Percentiles rank a stretch among this genome's conserved stretches.
Evolutionary conservation across 2,888 invertebrate genomes (phyloP).

Genomic region (Euzophera pinguis): DNA sequence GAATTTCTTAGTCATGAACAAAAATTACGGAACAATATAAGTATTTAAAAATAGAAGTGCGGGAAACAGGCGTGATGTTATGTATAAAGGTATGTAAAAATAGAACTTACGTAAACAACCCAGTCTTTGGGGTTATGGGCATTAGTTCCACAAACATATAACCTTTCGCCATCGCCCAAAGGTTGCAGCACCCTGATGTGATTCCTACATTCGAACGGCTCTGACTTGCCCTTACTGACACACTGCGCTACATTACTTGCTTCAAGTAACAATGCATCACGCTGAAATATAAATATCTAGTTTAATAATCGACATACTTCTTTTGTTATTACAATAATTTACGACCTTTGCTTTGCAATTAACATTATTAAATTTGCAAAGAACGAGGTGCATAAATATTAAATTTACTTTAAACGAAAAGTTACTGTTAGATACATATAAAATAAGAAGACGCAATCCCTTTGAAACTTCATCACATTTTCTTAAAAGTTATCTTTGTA

Average conservation of each 20-base stretch:
- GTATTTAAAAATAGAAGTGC: too few relatives aligned
- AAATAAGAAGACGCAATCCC: not conserved
- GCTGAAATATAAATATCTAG: constrained; percentile 42
- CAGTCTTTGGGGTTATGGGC: constrained; percentile 83
- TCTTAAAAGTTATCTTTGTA: not conserved
- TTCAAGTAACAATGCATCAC: constrained; percentile 78
- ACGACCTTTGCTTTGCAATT: not conserved
- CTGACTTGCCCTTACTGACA: constrained; percentile 82
- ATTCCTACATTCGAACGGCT: constrained; percentile 83
- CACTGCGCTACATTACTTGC: constrained; percentile 81
- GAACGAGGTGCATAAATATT: not conserved
- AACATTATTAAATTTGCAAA: not conserved
- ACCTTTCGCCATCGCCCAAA: constrained; percentile 80
- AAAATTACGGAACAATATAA: too few relatives aligned
- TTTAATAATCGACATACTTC: not conserved
- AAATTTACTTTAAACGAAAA: not conserved
- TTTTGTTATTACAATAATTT: not conserved
- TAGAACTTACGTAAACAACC: constrained; percentile 79
- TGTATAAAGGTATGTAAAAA: not conserved
- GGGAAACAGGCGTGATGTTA: too few relatives aligned
- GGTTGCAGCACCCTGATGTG: constrained; percentile 82
- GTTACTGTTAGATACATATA: not conserved
- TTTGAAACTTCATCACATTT: not conserved
- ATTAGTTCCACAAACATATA: constrained; percentile 83
- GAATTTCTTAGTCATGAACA: too few relatives aligned